phyloP scores from a whole-genome alignment of 2,113 vertebrate genomes.

The Chloebia gouldiae region DNA sequence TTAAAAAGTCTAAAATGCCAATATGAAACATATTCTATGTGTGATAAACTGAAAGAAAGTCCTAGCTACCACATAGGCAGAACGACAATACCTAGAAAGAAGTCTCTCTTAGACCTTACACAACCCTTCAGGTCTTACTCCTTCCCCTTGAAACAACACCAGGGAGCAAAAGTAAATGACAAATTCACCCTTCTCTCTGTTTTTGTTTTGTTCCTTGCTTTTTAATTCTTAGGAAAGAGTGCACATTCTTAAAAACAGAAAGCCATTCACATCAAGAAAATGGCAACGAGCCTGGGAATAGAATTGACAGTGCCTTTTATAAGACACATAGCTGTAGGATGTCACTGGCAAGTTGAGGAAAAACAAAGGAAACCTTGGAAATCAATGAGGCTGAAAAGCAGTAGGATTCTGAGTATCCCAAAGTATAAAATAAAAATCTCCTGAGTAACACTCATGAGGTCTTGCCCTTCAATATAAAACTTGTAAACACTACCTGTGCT shows the following conservation, averaged over 20 bases:
- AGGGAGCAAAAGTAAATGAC: neutral
- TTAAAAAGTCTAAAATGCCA: neutral
- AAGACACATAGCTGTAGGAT: neutral
- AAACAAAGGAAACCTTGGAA: neutral
- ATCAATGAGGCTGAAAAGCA: neutral
- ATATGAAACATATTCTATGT: neutral
- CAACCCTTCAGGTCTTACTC: neutral
- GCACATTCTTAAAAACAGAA: neutral
- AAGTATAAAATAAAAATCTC: neutral
- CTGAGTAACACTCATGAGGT: neutral
- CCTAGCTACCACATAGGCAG: neutral
- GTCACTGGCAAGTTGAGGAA: neutral
- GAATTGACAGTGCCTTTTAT: neutral
- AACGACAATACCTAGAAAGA: neutral
- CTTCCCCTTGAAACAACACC: neutral
- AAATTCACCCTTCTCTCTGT: neutral
- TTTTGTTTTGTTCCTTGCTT: neutral
- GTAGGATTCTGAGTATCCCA: neutral
- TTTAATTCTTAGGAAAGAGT: neutral
- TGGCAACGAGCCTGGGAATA: neutral
- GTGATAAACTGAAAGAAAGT: neutral
- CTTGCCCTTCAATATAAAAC: neutral
- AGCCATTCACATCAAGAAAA: neutral
- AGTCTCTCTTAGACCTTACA: neutral
- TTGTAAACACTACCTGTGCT: neutral